A percentile compares a stretch with the other conserved stretches of the same genome.
Conservation (phyloP, 2,888 invertebrate genomes). For the Platycheirus rosarum region DNA sequence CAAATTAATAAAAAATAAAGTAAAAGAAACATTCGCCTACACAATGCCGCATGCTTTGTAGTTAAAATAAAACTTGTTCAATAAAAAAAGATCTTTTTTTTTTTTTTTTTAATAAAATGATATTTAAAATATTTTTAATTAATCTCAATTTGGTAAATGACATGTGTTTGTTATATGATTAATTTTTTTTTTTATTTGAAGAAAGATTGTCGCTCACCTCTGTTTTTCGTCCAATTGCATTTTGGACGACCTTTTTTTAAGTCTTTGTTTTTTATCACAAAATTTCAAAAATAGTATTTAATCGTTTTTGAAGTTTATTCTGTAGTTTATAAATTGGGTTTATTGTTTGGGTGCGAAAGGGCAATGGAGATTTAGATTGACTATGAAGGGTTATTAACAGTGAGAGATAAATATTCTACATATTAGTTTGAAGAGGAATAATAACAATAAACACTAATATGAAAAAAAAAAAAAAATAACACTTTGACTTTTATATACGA, state of each 20-base stretch:
- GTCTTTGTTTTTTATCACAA: conserved; percentile 16
- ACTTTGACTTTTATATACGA: conserved; percentile 9
- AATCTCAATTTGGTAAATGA: no score
- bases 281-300: background rate
- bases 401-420: conserved; percentile 24
- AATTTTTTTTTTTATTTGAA: no score
- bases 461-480: no score
- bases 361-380: conserved; percentile 28
- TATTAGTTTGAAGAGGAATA: conserved; percentile 10
- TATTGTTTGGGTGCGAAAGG: conserved; percentile 36
- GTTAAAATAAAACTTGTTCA: background rate
- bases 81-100: background rate
- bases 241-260: conserved; percentile 20
- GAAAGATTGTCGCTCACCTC: conserved; percentile 45
- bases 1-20: background rate
- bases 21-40: conserved; percentile 21
- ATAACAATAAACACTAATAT: conserved; percentile 19
- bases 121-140: conserved; percentile 1
- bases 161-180: no score
- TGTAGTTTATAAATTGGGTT: no score
- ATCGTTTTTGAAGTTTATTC: no score
- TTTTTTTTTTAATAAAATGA: no score
- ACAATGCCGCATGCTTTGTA: conserved; percentile 6
- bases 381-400: conserved; percentile 47
- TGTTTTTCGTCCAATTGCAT: conserved; percentile 63